phyloP scores from a whole-genome alignment of 2,113 vertebrate genomes.

The Leptobrachium leishanense region DNA sequence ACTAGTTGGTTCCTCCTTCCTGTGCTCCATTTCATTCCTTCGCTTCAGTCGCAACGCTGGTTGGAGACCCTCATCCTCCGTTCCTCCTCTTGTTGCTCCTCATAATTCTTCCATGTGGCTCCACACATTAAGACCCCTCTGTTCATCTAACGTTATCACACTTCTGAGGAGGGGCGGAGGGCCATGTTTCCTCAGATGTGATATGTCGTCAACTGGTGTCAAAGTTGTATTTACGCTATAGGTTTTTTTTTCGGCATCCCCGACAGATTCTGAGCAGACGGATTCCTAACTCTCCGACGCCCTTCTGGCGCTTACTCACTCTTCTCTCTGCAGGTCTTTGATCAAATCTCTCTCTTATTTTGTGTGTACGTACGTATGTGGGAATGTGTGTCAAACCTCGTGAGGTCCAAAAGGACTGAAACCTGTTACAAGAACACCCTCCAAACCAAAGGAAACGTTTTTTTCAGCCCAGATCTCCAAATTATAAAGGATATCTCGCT shows the following conservation, averaged over 20 bases:
- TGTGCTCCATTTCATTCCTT: too few relatives aligned
- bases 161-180: neutral
- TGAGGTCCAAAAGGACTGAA: constrained; percentile 30
- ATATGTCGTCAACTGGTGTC: constrained; percentile 31
- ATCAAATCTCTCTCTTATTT: constrained; percentile 36
- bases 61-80: neutral
- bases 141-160: constrained; percentile 20
- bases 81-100: constrained; percentile 17
- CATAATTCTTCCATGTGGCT: constrained; percentile 12
- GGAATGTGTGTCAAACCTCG: too few relatives aligned
- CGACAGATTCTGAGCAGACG: constrained; percentile 40
- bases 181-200: constrained; percentile 23
- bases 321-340: constrained; percentile 47
- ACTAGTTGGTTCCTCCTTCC: too few relatives aligned
- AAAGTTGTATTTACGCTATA: constrained; percentile 37
- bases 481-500: constrained; percentile 21
- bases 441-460: constrained; percentile 16
- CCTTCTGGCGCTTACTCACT: constrained; percentile 29
- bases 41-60: neutral
- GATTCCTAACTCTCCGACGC: constrained; percentile 24
- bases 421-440: constrained; percentile 48
- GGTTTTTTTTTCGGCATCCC: constrained; percentile 39
- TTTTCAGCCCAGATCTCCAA: constrained; percentile 18
- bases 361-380: constrained; percentile 26
- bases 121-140: neutral